phyloP scores from a whole-genome alignment of 2,113 vertebrate species.

The Excalfactoria chinensis region DNA sequence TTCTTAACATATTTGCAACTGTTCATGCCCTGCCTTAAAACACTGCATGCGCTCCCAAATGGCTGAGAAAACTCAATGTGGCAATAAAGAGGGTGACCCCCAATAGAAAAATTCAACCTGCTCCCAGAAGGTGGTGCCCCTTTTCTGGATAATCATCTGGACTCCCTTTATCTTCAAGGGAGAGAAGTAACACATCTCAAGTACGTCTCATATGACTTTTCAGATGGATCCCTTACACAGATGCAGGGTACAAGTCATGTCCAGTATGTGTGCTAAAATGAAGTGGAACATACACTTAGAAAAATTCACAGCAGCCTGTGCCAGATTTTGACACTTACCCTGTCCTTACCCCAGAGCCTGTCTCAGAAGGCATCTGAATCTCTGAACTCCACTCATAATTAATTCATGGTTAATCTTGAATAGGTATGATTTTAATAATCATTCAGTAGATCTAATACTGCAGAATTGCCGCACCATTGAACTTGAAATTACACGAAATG shows the following conservation, averaged over 20 bases:
- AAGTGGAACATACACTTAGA: background rate
- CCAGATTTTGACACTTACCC: constrained; percentile 27
- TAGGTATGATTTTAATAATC: constrained; percentile 73
- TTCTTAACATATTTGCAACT: background rate
- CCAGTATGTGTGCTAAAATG: background rate
- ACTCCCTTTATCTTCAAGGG: background rate
- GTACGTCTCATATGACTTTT: background rate
- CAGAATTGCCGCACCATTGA: constrained; percentile 65
- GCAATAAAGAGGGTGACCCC: background rate
- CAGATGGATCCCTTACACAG: background rate
- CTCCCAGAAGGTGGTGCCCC: background rate
- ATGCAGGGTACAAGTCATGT: background rate
- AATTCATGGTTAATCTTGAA: constrained; percentile 72
- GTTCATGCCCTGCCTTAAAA: background rate
- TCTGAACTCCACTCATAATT: constrained; percentile 66
- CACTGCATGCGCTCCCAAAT: rapidly evolving
- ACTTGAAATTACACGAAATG: constrained; percentile 65
- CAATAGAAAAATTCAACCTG: background rate
- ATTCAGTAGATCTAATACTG: constrained; percentile 65
- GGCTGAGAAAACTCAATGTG: background rate
- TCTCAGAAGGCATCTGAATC: constrained; percentile 31
- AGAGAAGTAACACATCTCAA: background rate
- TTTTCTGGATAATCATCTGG: background rate
- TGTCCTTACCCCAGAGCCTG: background rate
- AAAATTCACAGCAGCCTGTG: background rate